A percentile compares a stretch with the other conserved stretches of the same genome.
Evolutionary conservation across 2,113 vertebrate species (phyloP).

Genomic region (Prionailurus viverrinus): DNA sequence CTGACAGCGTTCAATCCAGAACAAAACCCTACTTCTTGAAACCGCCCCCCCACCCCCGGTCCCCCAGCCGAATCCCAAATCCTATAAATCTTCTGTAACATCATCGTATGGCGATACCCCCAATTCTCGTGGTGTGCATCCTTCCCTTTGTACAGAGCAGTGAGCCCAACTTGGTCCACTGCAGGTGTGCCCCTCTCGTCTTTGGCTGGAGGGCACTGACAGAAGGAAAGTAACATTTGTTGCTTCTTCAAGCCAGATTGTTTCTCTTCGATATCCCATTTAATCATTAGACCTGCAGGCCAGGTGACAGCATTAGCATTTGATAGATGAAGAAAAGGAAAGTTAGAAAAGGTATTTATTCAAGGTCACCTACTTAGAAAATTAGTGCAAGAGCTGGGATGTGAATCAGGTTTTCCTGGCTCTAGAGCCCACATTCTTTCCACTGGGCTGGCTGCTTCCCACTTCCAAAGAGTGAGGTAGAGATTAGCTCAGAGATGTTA

Average conservation of each 20-base stretch:
- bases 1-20: not conserved
- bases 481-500: not conserved
- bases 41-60: not conserved
- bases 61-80: not conserved
- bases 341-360: not conserved
- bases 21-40: not conserved
- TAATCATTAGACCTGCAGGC: not conserved
- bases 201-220: not conserved
- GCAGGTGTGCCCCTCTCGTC: not conserved
- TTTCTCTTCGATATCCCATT: conserved; percentile 5
- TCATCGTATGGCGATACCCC: not conserved
- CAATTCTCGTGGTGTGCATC: not conserved
- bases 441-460: not conserved
- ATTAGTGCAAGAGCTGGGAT: not conserved
- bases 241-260: conserved; percentile 32
- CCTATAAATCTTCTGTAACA: not conserved
- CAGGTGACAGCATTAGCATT: not conserved
- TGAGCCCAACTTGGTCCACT: not conserved
- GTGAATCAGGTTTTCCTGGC: conserved; percentile 46
- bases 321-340: conserved; percentile 37
- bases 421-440: not conserved
- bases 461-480: not conserved
- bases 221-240: conserved; percentile 31
- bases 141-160: not conserved
- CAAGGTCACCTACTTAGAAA: conserved; percentile 62